A percentile compares a stretch with the other conserved stretches of the same genome.
These are phyloP conservation scores for Ciconia maguari DNA, from an alignment of 2,113 vertebrate genomes.

Conservation along the genomic window DNA sequence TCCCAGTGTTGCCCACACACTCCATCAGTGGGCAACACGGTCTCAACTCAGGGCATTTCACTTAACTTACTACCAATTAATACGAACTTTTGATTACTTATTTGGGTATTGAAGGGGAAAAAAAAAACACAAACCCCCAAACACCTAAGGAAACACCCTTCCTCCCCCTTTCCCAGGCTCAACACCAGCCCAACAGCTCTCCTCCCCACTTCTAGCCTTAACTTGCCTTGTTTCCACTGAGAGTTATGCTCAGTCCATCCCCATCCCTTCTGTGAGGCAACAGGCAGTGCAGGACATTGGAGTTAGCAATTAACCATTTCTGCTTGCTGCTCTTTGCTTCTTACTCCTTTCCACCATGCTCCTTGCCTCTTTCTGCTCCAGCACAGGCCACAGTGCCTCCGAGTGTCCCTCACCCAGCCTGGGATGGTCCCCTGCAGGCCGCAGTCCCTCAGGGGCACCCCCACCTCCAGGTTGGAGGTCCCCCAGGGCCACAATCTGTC, in stretches of 20 bases:
- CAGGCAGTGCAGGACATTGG: fast-evolving
- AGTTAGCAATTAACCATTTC: neutral
- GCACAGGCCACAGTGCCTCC: fast-evolving
- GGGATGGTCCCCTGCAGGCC: fast-evolving
- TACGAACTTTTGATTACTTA: neutral
- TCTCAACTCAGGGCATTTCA: neutral
- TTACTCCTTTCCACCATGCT: neutral
- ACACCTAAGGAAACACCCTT: neutral
- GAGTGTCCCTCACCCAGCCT: fast-evolving
- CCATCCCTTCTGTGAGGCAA: neutral
- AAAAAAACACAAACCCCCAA: neutral
- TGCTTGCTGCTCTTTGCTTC: neutral
- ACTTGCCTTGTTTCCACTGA: neutral
- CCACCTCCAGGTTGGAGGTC: fast-evolving
- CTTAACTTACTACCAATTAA: neutral
- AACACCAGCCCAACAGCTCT: neutral
- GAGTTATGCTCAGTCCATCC: fast-evolving
- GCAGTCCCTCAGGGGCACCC: neutral
- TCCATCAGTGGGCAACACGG: too few relatives aligned
- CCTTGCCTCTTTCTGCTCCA: neutral
- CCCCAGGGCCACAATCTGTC: neutral
- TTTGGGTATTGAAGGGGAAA: neutral
- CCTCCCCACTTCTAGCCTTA: neutral
- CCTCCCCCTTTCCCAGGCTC: neutral
- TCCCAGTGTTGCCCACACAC: fast-evolving